Conservation (phyloP, 2,797 vertebrate genomes). For the Urosaurus nigricauda region DNA sequence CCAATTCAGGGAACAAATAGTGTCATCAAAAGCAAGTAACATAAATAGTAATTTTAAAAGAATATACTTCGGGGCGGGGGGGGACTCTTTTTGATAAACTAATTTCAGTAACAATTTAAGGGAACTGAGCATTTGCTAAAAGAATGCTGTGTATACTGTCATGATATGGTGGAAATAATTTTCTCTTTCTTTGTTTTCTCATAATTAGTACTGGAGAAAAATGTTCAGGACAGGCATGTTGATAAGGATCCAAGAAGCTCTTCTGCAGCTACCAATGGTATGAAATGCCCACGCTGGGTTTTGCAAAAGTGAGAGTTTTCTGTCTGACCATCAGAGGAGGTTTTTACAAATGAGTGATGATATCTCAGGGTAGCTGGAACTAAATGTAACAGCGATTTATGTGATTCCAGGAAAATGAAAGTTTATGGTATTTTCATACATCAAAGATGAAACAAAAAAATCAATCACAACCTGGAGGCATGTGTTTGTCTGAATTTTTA, state of each 20-base stretch:
- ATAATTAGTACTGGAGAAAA: not conserved
- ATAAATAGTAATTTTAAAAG: not conserved
- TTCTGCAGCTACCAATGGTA: constrained; percentile 71
- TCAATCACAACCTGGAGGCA: not conserved
- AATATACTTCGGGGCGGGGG: not conserved
- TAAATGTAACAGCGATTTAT: not conserved
- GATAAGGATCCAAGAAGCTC: constrained; percentile 71
- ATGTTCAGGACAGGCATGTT: not conserved
- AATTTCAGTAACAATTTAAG: not conserved
- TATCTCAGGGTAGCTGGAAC: not conserved
- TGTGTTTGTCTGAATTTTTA: not conserved
- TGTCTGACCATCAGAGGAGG: not conserved
- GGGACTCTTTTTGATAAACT: not conserved
- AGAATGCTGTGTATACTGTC: not conserved
- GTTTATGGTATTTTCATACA: not conserved
- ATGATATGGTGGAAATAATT: not conserved
- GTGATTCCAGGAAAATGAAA: not conserved
- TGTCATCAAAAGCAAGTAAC: too few species aligned
- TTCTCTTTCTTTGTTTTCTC: not conserved
- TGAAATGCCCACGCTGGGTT: not conserved
- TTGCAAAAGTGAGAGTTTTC: not conserved
- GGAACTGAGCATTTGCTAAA: not conserved
- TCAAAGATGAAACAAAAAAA: constrained; percentile 4
- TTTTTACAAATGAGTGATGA: rapidly evolving
- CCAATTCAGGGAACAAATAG: not conserved